Evolutionary conservation across 2,797 vertebrate species (phyloP).

Genomic region (Malacoctenus gilli): DNA sequence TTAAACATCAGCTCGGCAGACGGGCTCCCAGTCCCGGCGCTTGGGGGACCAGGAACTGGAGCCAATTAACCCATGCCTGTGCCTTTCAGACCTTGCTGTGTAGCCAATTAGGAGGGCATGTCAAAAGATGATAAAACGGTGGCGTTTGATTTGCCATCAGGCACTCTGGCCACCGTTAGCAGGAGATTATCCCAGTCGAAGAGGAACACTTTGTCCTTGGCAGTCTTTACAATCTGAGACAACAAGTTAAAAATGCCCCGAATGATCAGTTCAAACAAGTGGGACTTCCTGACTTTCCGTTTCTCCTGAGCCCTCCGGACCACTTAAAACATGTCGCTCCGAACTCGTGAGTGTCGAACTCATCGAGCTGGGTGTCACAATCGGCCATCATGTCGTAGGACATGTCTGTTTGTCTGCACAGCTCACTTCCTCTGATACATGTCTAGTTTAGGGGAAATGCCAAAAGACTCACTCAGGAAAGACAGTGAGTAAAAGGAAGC

Average conservation of each 20-base stretch:
- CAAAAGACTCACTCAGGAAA: neutral
- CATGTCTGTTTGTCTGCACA: neutral
- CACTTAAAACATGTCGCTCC: neutral
- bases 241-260: slow-evolving; percentile 11
- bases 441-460: slow-evolving; percentile 17
- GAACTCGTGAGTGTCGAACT: slow-evolving; percentile 3
- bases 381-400: slow-evolving; percentile 24
- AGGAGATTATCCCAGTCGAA: slow-evolving; percentile 27
- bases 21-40: slow-evolving; percentile 56
- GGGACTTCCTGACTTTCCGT: neutral
- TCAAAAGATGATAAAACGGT: slow-evolving; percentile 38
- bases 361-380: slow-evolving; percentile 6
- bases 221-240: slow-evolving; percentile 20
- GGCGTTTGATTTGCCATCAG: slow-evolving; percentile 42
- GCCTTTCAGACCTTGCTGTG: slow-evolving; percentile 59
- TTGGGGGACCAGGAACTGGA: slow-evolving; percentile 49
- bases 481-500: neutral
- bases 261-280: slow-evolving; percentile 34
- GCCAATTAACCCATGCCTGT: slow-evolving; percentile 71
- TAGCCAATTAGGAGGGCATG: slow-evolving; percentile 64
- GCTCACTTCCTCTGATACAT: slow-evolving; percentile 25
- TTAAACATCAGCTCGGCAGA: slow-evolving; percentile 76
- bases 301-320: neutral
- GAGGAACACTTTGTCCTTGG: slow-evolving; percentile 14
- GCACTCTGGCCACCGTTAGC: slow-evolving; percentile 16